These are phyloP conservation scores for Stercorarius parasiticus DNA, from an alignment of 2,113 vertebrate species.

Conservation along the genomic window DNA sequence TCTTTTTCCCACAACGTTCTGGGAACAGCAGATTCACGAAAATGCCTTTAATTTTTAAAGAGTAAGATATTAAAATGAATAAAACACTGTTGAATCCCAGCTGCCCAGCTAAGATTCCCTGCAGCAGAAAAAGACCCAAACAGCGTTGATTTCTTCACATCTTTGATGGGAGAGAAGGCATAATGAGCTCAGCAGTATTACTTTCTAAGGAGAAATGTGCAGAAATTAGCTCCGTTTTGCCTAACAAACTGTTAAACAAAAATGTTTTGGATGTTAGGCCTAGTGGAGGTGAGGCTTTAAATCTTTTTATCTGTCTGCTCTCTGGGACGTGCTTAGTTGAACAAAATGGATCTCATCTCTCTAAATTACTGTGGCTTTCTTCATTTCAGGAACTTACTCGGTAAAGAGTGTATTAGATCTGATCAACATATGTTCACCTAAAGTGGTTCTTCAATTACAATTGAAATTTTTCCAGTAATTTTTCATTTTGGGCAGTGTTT, in stretches of 20 bases:
- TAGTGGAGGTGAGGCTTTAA: neutral
- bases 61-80: conserved; percentile 16
- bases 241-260: conserved; percentile 22
- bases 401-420: neutral
- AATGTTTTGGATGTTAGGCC: neutral
- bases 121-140: conserved; percentile 4
- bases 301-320: neutral
- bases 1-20: neutral
- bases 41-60: conserved; percentile 41
- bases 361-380: neutral
- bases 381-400: neutral
- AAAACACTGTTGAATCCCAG: neutral
- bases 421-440: neutral
- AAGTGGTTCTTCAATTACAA: neutral
- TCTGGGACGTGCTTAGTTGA: neutral
- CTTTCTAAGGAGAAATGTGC: neutral
- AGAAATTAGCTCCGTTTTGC: conserved; percentile 15
- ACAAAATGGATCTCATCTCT: neutral
- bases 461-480: neutral
- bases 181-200: neutral
- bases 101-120: neutral
- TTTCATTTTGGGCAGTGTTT: neutral
- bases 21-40: neutral
- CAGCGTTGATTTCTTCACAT: neutral
- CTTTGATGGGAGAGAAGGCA: neutral